A percentile compares a stretch with the other conserved stretches of the same genome.
phyloP scores from a whole-genome alignment of 2,113 vertebrate species.

The Notarius lentiginosus region DNA sequence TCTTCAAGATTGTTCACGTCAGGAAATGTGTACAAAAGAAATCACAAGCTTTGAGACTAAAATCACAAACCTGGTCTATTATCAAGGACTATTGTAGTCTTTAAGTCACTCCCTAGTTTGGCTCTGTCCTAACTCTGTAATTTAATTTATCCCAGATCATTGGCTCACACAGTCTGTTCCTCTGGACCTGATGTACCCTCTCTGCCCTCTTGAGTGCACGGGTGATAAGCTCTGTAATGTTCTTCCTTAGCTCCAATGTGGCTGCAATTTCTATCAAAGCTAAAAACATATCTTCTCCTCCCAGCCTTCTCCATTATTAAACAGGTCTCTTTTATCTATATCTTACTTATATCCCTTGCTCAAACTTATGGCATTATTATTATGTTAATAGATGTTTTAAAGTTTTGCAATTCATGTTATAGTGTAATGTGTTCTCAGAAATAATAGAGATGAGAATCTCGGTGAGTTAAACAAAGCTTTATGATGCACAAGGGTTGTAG shows the following conservation, averaged over 20 bases:
- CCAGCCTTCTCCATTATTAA: background rate
- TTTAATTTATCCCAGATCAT: background rate
- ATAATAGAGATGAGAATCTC: background rate
- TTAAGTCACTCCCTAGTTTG: background rate
- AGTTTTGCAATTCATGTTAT: background rate
- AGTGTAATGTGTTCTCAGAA: background rate
- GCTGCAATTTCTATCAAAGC: background rate
- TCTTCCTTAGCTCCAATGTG: background rate
- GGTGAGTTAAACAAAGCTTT: background rate
- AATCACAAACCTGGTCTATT: background rate
- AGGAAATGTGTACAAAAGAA: background rate
- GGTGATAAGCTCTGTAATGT: background rate
- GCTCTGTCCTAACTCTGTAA: background rate
- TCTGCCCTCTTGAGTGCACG: background rate
- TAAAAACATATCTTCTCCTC: background rate
- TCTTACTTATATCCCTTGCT: background rate
- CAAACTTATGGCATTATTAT: background rate
- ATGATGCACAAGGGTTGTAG: background rate
- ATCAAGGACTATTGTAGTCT: background rate
- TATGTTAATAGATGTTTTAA: background rate
- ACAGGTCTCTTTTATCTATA: background rate
- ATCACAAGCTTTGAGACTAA: background rate
- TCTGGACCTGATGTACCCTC: background rate
- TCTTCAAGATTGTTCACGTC: background rate
- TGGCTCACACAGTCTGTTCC: background rate